Percentiles rank a stretch among this genome's conserved stretches.
phyloP scores from a whole-genome alignment of 2,888 invertebrate genomes.

The Leucoma salicis region DNA sequence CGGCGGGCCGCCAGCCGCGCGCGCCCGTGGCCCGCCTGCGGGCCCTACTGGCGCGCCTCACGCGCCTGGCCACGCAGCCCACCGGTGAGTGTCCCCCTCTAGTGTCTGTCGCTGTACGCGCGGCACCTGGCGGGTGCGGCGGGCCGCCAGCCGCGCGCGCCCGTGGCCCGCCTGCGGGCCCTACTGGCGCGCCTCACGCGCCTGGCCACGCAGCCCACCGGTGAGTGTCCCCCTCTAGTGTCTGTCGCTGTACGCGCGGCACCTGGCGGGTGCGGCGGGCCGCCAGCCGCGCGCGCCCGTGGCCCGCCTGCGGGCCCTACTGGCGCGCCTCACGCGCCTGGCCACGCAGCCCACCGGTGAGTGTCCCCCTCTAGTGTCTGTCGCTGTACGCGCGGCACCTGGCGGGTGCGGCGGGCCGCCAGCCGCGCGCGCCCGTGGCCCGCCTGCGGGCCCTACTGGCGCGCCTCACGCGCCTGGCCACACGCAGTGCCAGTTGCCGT shows the following conservation, averaged over 20 bases:
- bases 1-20: constrained; percentile 95
- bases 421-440: too few species aligned
- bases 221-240: too few species aligned
- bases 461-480: constrained; percentile 70
- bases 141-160: constrained; percentile 95
- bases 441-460: too few species aligned
- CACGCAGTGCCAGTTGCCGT: too few species aligned
- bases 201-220: constrained; percentile 56
- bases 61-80: constrained; percentile 58
- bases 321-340: constrained; percentile 81
- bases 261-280: constrained; percentile 87
- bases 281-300: constrained; percentile 97
- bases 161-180: constrained; percentile 92
- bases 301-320: constrained; percentile 91
- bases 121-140: constrained; percentile 85
- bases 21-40: constrained; percentile 95
- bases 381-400: too few species aligned
- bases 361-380: too few species aligned
- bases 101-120: constrained; percentile 64
- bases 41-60: constrained; percentile 87
- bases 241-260: constrained; percentile 67
- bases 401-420: too few species aligned
- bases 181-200: constrained; percentile 86
- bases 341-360: constrained; percentile 60
- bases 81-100: too few species aligned